Conservation (phyloP, 2,113 vertebrate species). For the Maccullochella peelii region DNA sequence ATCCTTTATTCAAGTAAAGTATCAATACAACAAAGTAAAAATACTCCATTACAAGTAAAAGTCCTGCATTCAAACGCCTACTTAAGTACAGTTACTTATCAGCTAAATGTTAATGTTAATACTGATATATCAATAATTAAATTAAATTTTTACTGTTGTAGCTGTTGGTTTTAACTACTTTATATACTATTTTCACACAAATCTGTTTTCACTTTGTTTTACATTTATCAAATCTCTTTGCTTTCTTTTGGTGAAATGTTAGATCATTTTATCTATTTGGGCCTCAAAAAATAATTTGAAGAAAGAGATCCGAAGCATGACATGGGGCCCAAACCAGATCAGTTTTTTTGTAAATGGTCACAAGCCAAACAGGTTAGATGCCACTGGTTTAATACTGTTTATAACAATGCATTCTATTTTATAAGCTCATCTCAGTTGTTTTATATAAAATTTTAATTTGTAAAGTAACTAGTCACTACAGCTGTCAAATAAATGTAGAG, state of each 20-base stretch:
- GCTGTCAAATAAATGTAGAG: background rate
- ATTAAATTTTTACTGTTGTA: background rate
- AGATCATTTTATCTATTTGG: background rate
- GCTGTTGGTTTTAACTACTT: background rate
- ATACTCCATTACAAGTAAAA: background rate
- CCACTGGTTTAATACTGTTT: background rate
- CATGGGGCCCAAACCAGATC: background rate
- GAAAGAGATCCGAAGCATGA: too few species aligned
- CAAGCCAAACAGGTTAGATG: background rate
- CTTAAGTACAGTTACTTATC: background rate
- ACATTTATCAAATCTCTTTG: background rate
- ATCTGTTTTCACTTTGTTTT: too few species aligned
- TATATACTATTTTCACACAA: background rate
- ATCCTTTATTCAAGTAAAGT: too few species aligned
- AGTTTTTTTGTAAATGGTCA: background rate
- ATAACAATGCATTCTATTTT: background rate
- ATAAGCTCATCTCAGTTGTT: background rate
- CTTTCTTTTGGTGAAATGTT: background rate
- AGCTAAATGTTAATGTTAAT: background rate
- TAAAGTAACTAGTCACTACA: background rate
- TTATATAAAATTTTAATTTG: background rate
- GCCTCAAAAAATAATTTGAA: background rate
- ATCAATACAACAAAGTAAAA: background rate
- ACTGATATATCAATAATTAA: background rate
- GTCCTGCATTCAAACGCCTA: background rate